These are phyloP conservation scores for Morelia viridis DNA, from an alignment of 2,797 vertebrate genomes.

Conservation along the genomic window DNA sequence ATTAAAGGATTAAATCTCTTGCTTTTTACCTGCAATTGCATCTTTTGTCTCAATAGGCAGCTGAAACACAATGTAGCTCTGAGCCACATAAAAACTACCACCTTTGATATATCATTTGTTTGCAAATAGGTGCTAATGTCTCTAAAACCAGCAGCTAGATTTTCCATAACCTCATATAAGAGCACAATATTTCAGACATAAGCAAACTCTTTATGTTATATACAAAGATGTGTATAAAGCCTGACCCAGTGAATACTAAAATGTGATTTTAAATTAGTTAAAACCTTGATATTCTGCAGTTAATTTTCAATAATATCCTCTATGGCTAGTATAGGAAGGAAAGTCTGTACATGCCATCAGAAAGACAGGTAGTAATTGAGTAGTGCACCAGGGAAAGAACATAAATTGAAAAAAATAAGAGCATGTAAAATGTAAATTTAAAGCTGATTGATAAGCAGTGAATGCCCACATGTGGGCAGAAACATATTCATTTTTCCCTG, in stretches of 20 bases:
- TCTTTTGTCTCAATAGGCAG: not conserved
- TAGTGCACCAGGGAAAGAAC: slow-evolving; percentile 16
- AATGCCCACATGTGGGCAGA: not conserved
- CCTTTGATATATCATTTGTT: not conserved
- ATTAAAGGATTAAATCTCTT: not conserved
- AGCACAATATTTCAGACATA: slow-evolving; percentile 7
- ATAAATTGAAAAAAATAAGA: slow-evolving; percentile 6
- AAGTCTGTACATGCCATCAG: slow-evolving; percentile 14
- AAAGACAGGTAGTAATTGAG: slow-evolving; percentile 15
- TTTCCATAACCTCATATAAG: not conserved
- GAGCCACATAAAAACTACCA: not conserved
- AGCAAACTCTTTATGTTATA: not conserved
- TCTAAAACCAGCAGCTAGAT: not conserved
- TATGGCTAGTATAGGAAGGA: slow-evolving; percentile 14
- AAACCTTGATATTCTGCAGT: slow-evolving; percentile 23
- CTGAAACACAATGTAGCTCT: not conserved
- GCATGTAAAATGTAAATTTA: slow-evolving; percentile 1
- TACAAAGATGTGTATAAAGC: not conserved
- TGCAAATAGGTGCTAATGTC: not conserved
- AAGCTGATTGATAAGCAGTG: not conserved
- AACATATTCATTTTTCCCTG: not conserved
- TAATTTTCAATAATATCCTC: slow-evolving; percentile 13
- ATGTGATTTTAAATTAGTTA: not conserved
- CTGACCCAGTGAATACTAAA: not conserved
- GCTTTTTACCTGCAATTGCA: not conserved